phyloP scores from a whole-genome alignment of 2,113 vertebrate species.

The Ictalurus furcatus region DNA sequence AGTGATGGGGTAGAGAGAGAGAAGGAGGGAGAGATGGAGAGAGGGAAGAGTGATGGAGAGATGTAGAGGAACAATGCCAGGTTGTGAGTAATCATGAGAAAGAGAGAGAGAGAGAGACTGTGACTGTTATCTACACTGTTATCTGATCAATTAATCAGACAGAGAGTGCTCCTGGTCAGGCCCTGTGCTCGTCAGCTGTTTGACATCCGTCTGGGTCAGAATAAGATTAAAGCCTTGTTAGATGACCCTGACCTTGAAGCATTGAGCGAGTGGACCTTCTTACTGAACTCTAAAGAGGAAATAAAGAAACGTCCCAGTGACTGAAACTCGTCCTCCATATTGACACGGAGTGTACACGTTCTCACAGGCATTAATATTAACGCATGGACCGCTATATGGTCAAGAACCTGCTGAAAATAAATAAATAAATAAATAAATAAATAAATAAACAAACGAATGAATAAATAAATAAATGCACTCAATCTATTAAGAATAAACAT shows the following conservation, averaged over 20 bases:
- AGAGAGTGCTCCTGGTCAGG: neutral
- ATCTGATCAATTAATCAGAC: constrained; percentile 46
- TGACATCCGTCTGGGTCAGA: neutral
- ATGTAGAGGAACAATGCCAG: constrained; percentile 4
- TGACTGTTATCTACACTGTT: constrained; percentile 12
- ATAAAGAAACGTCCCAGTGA: neutral
- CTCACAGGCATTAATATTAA: neutral
- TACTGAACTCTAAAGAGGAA: neutral
- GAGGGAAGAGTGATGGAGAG: neutral
- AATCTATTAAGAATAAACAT: too few species aligned
- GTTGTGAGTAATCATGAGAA: neutral
- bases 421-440: too few species aligned
- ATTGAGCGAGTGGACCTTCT: neutral
- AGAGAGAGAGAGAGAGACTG: neutral
- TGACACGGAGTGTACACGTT: neutral
- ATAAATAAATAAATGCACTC: neutral
- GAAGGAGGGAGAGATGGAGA: neutral
- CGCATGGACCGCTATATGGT: neutral
- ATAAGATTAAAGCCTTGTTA: constrained; percentile 7
- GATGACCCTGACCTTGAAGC: constrained; percentile 26
- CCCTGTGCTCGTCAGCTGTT: neutral
- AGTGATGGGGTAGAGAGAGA: neutral
- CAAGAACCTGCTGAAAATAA: neutral
- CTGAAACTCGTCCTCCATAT: neutral
- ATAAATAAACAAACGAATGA: too few species aligned